Base-by-base conservation (phyloP, 2,888 invertebrate species). In the Cheilosia vulpina region DNA sequence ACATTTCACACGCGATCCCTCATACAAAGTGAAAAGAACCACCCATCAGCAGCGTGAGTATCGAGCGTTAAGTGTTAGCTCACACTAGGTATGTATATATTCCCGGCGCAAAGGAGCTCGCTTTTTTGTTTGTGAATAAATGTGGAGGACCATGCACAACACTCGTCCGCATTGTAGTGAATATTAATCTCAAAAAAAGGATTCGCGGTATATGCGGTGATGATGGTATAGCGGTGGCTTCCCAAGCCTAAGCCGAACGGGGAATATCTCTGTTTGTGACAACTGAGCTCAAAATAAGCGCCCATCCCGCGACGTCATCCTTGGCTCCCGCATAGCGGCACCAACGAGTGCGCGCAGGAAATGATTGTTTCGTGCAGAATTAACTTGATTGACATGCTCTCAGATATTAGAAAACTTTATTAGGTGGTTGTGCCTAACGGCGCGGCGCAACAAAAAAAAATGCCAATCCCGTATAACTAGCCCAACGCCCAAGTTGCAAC, bases 311-410 rank as follows among this genome's bases (percentile, higher is more conserved):
- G 3, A 38, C 38, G 17, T 13, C n/a, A 19, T 15, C 17, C 15
- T 13, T 31, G 13, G 5, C 19, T 21, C 15, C 19, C 31, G 7
- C 15, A 19, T 15, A 15, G 21, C n/a, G 17, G 38, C 13, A 13
- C 11, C 60, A 41, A 50, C 72, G 41, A 68, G 53, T 60, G 43
- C 43, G 38, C 38, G 65, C 72, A 76, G 85, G 85, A 85, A 81
- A 85, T 72, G 76, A 85, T 81, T 85, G 81, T 81, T 85, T 85
- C 85, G 81, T 85, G 85, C 76, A 58, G 85, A 81, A 81, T 85
- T 85, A 85, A 76, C 66, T 77, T 81, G 85, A 81, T 81, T 81
- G 85, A 81, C 85, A 76, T 76, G 75, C 76, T 80, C 76, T 65
- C 71, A 75, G 71, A 85, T 76, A 72, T 77, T 81, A 63, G 63